Conservation (phyloP, 1,140 invertebrate species). For the Zaprionus tsacasi region DNA sequence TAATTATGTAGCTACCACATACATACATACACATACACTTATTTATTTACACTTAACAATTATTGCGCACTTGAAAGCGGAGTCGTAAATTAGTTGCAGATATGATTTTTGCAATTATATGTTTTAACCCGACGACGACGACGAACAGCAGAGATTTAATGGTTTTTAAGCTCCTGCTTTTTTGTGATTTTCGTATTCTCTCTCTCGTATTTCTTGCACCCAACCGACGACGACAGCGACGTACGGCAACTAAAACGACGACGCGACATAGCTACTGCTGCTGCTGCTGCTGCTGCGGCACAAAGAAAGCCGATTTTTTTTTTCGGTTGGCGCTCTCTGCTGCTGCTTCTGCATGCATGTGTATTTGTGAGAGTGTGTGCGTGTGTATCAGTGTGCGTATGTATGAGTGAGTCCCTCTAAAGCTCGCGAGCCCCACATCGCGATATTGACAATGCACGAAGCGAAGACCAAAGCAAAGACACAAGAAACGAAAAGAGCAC, state of each 20-base stretch:
- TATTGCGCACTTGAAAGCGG: slow-evolving; percentile 72
- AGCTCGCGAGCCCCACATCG: slow-evolving; percentile 51
- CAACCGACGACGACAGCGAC: slow-evolving; percentile 78
- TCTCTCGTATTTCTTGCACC: slow-evolving; percentile 74
- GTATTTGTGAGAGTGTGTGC: slow-evolving; percentile 29
- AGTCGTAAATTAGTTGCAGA: slow-evolving; percentile 55
- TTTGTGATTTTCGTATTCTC: slow-evolving; percentile 48
- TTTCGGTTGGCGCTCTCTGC: slow-evolving; percentile 56
- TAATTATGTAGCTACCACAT: slow-evolving; percentile 52
- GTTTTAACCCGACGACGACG: slow-evolving; percentile 34
- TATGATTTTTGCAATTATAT: slow-evolving; percentile 48
- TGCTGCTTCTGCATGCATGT: slow-evolving; percentile 44
- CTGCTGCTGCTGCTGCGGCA: slow-evolving; percentile 45
- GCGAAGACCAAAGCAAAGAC: slow-evolving; percentile 48
- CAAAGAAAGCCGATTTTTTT: slow-evolving; percentile 62
- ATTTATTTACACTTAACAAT: slow-evolving; percentile 70
- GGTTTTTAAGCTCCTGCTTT: slow-evolving; percentile 23
- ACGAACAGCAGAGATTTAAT: slow-evolving; percentile 53
- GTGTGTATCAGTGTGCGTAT: slow-evolving; percentile 25
- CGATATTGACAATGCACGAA: slow-evolving; percentile 42
- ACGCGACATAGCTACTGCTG: slow-evolving; percentile 42
- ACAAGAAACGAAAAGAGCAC: slow-evolving; percentile 41
- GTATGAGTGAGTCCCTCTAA: slow-evolving; percentile 44
- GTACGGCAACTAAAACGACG: slow-evolving; percentile 76
- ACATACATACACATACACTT: slow-evolving; percentile 52